A percentile compares a stretch with the other conserved stretches of the same genome.
Evolutionary conservation across 2,113 vertebrate genomes (phyloP).

Genomic region (Corapipo altera): DNA sequence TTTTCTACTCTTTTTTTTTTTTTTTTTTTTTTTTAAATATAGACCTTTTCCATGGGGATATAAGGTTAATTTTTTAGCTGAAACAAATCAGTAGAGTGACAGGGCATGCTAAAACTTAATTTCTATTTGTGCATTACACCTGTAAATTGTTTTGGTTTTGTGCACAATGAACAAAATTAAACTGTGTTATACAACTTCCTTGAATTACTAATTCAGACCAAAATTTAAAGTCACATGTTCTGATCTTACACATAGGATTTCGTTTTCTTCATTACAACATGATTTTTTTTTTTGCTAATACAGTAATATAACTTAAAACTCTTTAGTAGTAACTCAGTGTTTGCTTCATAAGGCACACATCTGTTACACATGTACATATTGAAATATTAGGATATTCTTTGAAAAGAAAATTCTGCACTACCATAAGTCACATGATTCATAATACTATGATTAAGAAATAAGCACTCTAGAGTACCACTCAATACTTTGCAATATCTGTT

Average conservation of each 20-base stretch:
- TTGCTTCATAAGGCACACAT: background rate
- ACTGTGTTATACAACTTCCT: background rate
- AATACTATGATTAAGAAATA: background rate
- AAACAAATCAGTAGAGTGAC: background rate
- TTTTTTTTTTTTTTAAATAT: background rate
- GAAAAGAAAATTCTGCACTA: background rate
- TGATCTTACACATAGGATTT: background rate
- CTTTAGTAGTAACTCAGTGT: background rate
- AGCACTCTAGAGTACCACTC: background rate
- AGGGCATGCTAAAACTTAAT: background rate
- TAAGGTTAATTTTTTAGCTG: background rate
- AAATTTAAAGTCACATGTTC: background rate
- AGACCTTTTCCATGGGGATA: background rate
- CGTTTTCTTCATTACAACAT: background rate
- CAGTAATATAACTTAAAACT: background rate
- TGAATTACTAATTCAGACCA: background rate
- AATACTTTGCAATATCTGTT: background rate
- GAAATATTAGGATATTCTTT: background rate
- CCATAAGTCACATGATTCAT: background rate
- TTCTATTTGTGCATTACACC: background rate
- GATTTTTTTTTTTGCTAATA: background rate
- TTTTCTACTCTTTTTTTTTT: background rate
- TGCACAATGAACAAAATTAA: background rate
- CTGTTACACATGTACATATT: background rate
- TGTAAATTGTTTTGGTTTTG: background rate